Percentiles rank a stretch among this genome's conserved stretches.
phyloP scores from a whole-genome alignment of 2,797 vertebrate species.

The Poeciliopsis presidionis region DNA sequence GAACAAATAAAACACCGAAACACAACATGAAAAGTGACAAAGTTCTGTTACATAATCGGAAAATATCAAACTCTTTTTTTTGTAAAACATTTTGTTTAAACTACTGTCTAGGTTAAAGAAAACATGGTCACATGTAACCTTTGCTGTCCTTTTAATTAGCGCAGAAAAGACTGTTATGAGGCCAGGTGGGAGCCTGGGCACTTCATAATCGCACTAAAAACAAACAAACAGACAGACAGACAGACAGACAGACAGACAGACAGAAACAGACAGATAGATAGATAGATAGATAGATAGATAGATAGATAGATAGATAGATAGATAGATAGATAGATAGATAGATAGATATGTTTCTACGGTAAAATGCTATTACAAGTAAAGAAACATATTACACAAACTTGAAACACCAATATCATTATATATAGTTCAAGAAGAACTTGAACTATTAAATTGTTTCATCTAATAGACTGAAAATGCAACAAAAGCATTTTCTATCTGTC shows the following conservation, averaged over 20 bases:
- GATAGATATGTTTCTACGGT: neutral
- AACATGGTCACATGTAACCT: neutral
- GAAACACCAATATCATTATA: neutral
- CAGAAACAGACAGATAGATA: too few species aligned
- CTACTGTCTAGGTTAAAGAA: neutral
- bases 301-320: neutral
- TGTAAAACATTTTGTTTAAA: neutral
- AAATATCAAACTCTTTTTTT: neutral
- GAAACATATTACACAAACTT: neutral
- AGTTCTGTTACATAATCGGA: neutral
- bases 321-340: too few species aligned
- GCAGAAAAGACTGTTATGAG: neutral
- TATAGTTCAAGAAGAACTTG: too few species aligned
- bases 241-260: too few species aligned
- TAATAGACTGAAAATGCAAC: too few species aligned
- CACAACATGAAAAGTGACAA: neutral
- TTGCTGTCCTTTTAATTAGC: neutral
- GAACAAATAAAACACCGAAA: neutral
- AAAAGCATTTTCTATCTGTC: too few species aligned
- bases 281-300: too few species aligned
- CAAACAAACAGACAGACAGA: too few species aligned
- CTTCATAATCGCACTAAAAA: neutral
- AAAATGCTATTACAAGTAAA: neutral
- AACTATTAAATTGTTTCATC: too few species aligned
- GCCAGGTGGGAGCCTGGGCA: neutral